Evolutionary conservation across 2,888 invertebrate genomes (phyloP).

Genomic region (Pseudococcus viburni): DNA sequence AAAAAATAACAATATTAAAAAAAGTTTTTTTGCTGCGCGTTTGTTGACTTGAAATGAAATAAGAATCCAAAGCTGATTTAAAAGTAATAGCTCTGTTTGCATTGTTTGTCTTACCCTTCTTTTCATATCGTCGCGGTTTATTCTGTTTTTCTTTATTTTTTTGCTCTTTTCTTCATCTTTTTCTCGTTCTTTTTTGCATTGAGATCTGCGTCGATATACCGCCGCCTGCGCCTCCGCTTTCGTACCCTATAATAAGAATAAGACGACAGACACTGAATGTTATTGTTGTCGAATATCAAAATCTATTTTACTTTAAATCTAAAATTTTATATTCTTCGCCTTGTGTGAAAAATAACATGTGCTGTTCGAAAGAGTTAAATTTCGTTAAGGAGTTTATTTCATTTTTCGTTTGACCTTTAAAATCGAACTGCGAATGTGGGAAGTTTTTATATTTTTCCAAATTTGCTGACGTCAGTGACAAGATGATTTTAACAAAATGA

Average conservation of each 20-base stretch:
- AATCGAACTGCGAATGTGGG: no score
- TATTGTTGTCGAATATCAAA: conserved; percentile 60
- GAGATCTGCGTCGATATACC: conserved; percentile 37
- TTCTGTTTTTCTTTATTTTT: conserved; percentile 65
- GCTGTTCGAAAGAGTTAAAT: conserved; percentile 6
- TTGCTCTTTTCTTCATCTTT: conserved; percentile 40
- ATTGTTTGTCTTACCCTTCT: conserved; percentile 63
- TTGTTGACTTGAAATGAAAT: conserved; percentile 65
- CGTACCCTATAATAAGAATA: conserved; percentile 48
- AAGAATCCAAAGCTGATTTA: conserved; percentile 65
- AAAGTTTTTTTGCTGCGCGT: conserved; percentile 35
- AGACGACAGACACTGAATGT: conserved; percentile 22
- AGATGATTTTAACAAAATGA: no score
- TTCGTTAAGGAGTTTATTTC: neutral
- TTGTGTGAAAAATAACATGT: conserved; percentile 39
- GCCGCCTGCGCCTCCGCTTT: conserved; percentile 19
- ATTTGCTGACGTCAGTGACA: no score
- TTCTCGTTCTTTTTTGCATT: conserved; percentile 37
- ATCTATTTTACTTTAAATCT: conserved; percentile 58
- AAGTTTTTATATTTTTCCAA: no score
- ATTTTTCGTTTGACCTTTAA: no score
- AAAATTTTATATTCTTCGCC: conserved; percentile 34
- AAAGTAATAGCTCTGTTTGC: conserved; percentile 64
- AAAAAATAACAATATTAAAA: conserved; percentile 56
- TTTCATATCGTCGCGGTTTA: conserved; percentile 62